Percentiles rank a stretch among this genome's conserved stretches.
Evolutionary conservation across 2,797 vertebrate species (phyloP).

Genomic region (Falco peregrinus): DNA sequence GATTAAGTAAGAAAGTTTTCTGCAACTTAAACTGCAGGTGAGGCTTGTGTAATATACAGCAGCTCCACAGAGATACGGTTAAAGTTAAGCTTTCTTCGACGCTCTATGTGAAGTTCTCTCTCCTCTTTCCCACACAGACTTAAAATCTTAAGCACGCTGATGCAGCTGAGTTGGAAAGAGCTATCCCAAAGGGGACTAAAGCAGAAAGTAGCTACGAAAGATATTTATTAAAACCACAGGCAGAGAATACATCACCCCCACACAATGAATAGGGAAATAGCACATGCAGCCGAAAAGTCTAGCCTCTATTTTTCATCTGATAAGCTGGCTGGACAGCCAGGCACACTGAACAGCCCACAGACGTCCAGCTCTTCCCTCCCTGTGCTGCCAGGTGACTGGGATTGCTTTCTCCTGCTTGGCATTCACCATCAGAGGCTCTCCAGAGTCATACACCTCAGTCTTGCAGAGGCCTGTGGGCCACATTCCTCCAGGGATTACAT

Average conservation of each 20-base stretch:
- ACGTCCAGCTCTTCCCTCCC: background rate
- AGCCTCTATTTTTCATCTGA: background rate
- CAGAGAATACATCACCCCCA: conserved; percentile 11
- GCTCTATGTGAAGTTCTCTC: background rate
- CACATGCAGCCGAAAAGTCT: background rate
- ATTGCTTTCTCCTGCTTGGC: background rate
- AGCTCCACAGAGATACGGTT: background rate
- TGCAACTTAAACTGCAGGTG: background rate
- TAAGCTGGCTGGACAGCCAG: background rate
- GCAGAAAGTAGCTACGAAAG: conserved; percentile 28
- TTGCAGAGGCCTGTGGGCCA: conserved; percentile 30
- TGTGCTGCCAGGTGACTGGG: background rate
- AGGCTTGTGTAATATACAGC: background rate
- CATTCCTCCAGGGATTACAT: background rate
- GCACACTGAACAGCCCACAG: background rate
- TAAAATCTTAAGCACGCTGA: background rate
- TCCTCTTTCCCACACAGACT: background rate
- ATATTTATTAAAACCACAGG: conserved; percentile 31
- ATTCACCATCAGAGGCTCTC: background rate
- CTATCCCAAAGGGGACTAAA: background rate
- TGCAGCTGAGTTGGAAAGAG: background rate
- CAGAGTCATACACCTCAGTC: background rate
- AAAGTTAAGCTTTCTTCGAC: background rate
- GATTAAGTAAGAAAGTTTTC: background rate
- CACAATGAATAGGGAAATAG: background rate